Evolutionary conservation across 2,888 invertebrate genomes (phyloP).

Genomic region (Scotopteryx bipunctaria): DNA sequence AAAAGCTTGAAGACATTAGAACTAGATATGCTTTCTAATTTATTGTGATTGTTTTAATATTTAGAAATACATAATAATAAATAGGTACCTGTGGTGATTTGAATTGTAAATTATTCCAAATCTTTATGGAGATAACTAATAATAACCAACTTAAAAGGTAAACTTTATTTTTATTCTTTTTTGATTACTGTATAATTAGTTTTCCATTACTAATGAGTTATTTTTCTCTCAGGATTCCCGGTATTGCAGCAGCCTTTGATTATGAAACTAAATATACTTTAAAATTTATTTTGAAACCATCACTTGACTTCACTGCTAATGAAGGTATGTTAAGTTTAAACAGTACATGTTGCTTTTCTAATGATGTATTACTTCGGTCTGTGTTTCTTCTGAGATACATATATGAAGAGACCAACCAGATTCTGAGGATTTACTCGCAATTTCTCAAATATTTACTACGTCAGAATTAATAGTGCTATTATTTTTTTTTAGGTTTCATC

Average conservation of each 20-base stretch:
- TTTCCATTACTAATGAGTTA: not conserved
- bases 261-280: not conserved
- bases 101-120: not conserved
- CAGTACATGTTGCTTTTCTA: no score
- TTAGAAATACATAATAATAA: conserved; percentile 34
- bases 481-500: not conserved
- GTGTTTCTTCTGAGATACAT: not conserved
- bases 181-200: not conserved
- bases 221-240: not conserved
- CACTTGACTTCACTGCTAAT: not conserved
- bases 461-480: not conserved
- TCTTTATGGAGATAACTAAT: not conserved
- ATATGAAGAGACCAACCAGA: not conserved
- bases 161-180: not conserved
- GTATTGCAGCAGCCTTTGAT: not conserved
- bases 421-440: no score
- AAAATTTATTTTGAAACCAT: not conserved
- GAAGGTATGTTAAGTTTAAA: not conserved
- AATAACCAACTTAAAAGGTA: not conserved
- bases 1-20: conserved; percentile 99
- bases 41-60: conserved; percentile 31
- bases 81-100: conserved; percentile 19
- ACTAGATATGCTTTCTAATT: conserved; percentile 98
- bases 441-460: no score
- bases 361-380: not conserved